phyloP scores from a whole-genome alignment of 2,888 invertebrate genomes.

The Elgonia sp. region DNA sequence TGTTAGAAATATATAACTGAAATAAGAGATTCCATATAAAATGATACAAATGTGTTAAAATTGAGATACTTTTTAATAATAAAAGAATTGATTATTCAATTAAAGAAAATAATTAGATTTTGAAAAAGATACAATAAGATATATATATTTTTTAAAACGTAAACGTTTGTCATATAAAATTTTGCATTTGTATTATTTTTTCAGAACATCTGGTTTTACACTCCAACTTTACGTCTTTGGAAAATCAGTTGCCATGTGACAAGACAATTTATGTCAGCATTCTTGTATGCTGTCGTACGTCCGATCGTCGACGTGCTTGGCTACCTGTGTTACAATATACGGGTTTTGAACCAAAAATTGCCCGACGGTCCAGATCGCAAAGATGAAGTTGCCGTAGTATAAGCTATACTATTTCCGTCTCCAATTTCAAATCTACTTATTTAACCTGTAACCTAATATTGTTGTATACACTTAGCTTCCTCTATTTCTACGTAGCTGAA shows the following conservation, averaged over 20 bases:
- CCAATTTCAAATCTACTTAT: conserved; percentile 42
- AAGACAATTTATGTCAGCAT: conserved; percentile 88
- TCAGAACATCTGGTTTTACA: conserved; percentile 92
- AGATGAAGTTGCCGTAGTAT: conserved; percentile 84
- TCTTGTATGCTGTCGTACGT: conserved; percentile 89
- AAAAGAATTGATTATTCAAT: too few relatives aligned
- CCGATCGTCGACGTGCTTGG: conserved; percentile 90
- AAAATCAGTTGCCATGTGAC: conserved; percentile 90
- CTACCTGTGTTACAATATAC: conserved; percentile 89
- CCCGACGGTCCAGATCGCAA: conserved; percentile 88
- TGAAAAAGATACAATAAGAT: too few relatives aligned
- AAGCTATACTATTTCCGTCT: conserved; percentile 46
- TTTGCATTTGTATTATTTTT: conserved; percentile 79
- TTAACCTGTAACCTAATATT: conserved; percentile 49
- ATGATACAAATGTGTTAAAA: too few relatives aligned
- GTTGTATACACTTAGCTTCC: conserved; percentile 55
- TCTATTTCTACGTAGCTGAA: conserved; percentile 29
- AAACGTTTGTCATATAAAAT: too few relatives aligned
- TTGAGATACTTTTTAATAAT: too few relatives aligned
- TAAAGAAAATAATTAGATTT: too few relatives aligned
- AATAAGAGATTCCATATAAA: too few relatives aligned
- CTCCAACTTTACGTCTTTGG: conserved; percentile 90
- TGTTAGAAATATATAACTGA: too few relatives aligned
- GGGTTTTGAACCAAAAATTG: conserved; percentile 88
- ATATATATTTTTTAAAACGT: too few relatives aligned